Evolutionary conservation across 2,888 invertebrate species (phyloP).

Genomic region (Plagodis dolabraria): DNA sequence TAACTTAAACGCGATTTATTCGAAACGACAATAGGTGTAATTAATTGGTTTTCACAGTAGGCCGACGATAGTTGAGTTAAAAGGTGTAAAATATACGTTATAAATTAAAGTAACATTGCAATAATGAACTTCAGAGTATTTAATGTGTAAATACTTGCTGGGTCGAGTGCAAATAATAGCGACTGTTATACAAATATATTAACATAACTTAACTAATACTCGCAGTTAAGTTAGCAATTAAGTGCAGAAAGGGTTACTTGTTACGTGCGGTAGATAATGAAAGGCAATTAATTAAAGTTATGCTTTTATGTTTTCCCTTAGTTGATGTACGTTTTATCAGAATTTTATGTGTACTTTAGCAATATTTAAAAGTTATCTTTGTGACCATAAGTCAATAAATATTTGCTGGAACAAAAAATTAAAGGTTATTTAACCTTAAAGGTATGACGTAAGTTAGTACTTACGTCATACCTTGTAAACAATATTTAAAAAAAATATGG

Average conservation of each 20-base stretch:
- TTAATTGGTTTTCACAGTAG: no score
- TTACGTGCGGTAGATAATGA: constrained; percentile 23
- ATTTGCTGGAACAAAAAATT: no score
- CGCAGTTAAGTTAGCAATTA: constrained; percentile 40
- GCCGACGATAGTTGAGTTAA: no score
- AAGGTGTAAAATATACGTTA: not conserved
- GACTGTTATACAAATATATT: constrained; percentile 44
- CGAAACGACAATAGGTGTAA: no score
- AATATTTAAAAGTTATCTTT: no score
- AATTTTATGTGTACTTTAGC: not conserved
- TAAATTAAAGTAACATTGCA: constrained; percentile 11
- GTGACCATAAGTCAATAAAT: no score
- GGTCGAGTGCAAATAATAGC: constrained; percentile 50
- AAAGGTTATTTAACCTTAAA: no score
- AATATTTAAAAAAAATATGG: no score
- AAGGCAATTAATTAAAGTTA: constrained; percentile 14
- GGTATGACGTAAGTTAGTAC: no score
- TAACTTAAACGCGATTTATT: no score
- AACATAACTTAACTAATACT: constrained; percentile 47
- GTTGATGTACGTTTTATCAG: not conserved
- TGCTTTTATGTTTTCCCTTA: constrained; percentile 13
- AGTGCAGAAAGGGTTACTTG: constrained; percentile 34
- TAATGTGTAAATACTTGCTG: constrained; percentile 19
- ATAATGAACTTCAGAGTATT: constrained; percentile 24
- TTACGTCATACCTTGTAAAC: no score